Evolutionary conservation across 2,113 vertebrate species (phyloP).

Genomic region (Phalacrocorax carbo): DNA sequence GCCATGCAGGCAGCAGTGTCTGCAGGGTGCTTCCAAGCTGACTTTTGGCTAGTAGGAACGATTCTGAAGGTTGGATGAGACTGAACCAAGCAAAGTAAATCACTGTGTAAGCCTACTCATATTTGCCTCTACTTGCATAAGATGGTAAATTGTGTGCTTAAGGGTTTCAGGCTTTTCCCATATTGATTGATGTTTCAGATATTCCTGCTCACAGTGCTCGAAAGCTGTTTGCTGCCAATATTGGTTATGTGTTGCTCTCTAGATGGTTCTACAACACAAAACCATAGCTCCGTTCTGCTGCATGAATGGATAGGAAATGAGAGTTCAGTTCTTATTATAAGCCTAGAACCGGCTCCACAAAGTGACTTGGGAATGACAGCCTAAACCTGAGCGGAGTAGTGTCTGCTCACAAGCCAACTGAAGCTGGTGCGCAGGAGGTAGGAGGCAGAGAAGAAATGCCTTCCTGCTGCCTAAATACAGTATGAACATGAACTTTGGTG

Average conservation of each 20-base stretch:
- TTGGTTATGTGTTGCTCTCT: not conserved
- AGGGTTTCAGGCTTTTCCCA: not conserved
- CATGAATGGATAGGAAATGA: not conserved
- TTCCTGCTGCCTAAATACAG: not conserved
- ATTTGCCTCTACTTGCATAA: not conserved
- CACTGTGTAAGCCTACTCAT: not conserved
- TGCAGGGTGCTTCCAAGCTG: not conserved
- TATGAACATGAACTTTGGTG: not conserved
- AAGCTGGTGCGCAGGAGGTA: not conserved
- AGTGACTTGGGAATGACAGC: not conserved
- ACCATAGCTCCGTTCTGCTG: not conserved
- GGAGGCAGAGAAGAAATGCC: not conserved
- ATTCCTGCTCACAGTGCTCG: not conserved
- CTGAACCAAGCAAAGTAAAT: not conserved
- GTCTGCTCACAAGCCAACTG: not conserved
- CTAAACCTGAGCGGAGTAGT: not conserved
- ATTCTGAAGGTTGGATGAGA: not conserved
- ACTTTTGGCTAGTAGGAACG: not conserved
- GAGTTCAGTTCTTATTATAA: not conserved
- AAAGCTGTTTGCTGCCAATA: not conserved
- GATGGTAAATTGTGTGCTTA: not conserved
- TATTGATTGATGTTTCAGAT: not conserved
- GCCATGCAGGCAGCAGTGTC: not conserved
- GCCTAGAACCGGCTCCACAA: not conserved
- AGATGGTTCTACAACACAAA: not conserved